Evolutionary conservation across 2,113 vertebrate species (phyloP).

Genomic region (Corydoras sp.): DNA sequence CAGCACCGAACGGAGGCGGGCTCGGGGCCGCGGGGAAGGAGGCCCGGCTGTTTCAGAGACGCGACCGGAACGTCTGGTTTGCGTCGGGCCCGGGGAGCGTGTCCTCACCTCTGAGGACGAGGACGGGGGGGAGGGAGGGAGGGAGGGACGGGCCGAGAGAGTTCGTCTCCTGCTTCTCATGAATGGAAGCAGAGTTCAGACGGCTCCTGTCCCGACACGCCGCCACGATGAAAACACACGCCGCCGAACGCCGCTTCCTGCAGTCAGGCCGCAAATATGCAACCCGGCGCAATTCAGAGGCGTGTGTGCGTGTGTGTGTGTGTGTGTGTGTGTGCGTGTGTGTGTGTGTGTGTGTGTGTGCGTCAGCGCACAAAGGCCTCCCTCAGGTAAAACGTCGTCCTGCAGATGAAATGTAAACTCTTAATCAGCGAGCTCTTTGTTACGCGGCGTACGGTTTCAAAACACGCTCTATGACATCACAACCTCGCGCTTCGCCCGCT

Average conservation of each 20-base stretch:
- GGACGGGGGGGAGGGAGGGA: no score
- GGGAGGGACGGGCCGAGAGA: not conserved
- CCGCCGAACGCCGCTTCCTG: slow-evolving; percentile 51
- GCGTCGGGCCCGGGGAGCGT: not conserved
- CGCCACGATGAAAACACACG: slow-evolving; percentile 48
- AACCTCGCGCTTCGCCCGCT: no score
- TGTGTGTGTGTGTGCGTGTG: not conserved
- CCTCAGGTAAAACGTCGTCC: no score
- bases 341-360: not conserved
- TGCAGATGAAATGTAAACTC: no score
- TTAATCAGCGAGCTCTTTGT: no score
- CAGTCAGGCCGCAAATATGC: slow-evolving; percentile 43
- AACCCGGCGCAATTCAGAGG: slow-evolving; percentile 13
- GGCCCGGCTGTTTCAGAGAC: no score
- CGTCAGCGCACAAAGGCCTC: no score
- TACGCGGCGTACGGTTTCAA: no score
- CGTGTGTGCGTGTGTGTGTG: slow-evolving; percentile 22
- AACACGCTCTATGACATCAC: no score
- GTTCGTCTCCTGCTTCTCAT: slow-evolving; percentile 27
- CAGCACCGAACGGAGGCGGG: no score
- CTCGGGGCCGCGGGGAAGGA: no score
- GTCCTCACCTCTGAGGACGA: not conserved
- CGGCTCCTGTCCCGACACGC: slow-evolving; percentile 54
- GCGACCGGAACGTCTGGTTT: no score
- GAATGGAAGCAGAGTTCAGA: slow-evolving; percentile 29